Evolutionary conservation across 2,797 vertebrate species (phyloP), one percentile per base, ranked within the genome.

Genomic region (Cyclopterus lumpus): DNA sequence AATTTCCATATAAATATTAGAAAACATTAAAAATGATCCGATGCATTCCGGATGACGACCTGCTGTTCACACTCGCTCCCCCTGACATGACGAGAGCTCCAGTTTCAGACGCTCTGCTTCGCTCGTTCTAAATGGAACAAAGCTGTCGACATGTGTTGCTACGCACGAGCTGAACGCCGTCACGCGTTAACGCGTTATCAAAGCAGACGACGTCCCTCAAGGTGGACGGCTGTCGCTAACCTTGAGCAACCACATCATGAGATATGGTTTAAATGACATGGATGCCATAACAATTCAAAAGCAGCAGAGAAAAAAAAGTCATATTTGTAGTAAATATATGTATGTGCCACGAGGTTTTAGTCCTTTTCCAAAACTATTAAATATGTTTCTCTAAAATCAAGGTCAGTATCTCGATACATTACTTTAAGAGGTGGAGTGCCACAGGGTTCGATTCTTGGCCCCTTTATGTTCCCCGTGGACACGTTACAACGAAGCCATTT

Each of bases 121-220:
- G 48, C 70, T 69, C 62, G 38, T 73, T 86, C 79, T 86, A 83
- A 87, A 85, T 70, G 61, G 60, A 28, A 10, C 75, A 48, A 71
- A 67, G 61, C 26, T 4, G 60, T 28, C 14, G 24, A 15, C 77
- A 16, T 77, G 61, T 77, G 77, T 84, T 74, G 53, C 66, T 73
- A 7, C 12, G 18, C 5, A 1, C 15, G 18, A 14, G 10, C 8
- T 1, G 34, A 42, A 71, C 48, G 34, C 34, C 0, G 1, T 24
- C 20, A 38, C 1, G 85, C 74, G 81, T 67, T 86, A 82, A 86
- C 61, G 38, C 32, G 64, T 24, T 38, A 83, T 67, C 71, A 73
- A 57, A 54, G 30, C 30, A 64, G 59, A 66, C 28, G 6, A 55
- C 58, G 55, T 80, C 53, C 40, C 55, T 70, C 63, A 85, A 85